phyloP scores from a whole-genome alignment of 2,113 vertebrate genomes.

The Pongo pygmaeus region DNA sequence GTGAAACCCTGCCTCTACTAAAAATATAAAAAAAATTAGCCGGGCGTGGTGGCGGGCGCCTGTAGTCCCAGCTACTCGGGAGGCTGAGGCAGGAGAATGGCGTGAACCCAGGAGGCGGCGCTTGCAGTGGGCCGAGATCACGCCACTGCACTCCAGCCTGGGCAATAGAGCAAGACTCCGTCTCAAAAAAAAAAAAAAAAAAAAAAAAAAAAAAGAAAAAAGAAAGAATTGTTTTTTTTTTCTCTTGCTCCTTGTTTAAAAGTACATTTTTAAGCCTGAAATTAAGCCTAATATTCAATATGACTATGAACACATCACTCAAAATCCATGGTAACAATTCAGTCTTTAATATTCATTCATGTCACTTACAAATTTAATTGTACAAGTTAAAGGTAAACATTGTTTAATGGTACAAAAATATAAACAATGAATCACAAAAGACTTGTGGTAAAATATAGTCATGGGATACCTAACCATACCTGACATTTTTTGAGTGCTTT shows the following conservation, averaged over 20 bases:
- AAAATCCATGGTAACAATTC: background rate
- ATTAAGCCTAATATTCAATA: conserved; percentile 31
- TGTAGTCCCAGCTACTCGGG: too few species aligned
- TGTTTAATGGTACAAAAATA: conserved; percentile 36
- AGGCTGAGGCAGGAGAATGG: too few species aligned
- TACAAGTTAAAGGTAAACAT: conserved; percentile 4
- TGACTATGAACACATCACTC: background rate
- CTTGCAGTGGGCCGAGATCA: too few species aligned
- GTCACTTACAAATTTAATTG: conserved; percentile 40
- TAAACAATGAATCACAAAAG: conserved; percentile 5
- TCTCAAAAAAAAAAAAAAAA: too few species aligned
- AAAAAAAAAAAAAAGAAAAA: too few species aligned
- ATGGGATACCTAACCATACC: background rate
- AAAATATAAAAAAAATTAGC: too few species aligned
- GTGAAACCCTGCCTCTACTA: too few species aligned
- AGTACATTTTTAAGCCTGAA: conserved; percentile 14
- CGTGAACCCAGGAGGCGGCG: too few species aligned
- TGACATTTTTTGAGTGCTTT: background rate
- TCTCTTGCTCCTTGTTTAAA: background rate
- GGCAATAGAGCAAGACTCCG: too few species aligned
- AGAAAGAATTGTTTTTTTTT: background rate
- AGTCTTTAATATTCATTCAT: background rate
- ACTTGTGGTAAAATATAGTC: background rate
- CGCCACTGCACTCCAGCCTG: too few species aligned
- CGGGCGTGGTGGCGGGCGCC: too few species aligned